Evolutionary conservation across 1,140 invertebrate species (phyloP), one percentile per base, ranked within the genome.

Genomic region (Drosophila tsacasi): DNA sequence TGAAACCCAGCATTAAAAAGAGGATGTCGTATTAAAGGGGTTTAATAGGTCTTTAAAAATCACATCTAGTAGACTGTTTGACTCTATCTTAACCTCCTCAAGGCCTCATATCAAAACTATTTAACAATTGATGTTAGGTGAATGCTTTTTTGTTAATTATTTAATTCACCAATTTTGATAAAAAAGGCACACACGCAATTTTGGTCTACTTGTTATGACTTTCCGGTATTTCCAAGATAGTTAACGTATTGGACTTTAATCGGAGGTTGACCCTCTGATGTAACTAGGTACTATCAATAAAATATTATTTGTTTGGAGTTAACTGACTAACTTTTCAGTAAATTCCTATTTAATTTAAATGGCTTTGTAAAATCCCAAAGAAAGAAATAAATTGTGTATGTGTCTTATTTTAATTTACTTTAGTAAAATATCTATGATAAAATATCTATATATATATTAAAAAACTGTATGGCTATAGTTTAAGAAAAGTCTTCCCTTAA

Each of bases 151-250:
- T 54, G n/a, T 23, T 17, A 37, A 55, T 23, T 55, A 15, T 21
- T 30, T 25, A 69, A 69, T 67, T 19, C 63, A 19, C 3, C 5
- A 19, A 15, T 21, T 23, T 15, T 15, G 67, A 71, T 71, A 71
- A 71, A 54, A 54, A 23, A 12, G 27, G 30, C 50, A 8, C 30
- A 54, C 50, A 19, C 50, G n/a, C 35, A 30, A 32, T 2, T 52
- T 52, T 32, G 32, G 32, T 52, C 50, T 15, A 13, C 19, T 30
- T 30, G 25, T 30, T 52, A 12, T 52, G 25, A 30, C n/a, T 35
- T 21, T 54, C 13, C 2, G 30, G 30, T 25, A 55, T 39, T 55
- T n/a, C 5, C 15, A 55, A 39, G 2, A 39, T 55, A 39, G 21
- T 23, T 55, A 13, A 19, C 6, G 13, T 9, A 15, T 23, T 55